phyloP scores from a whole-genome alignment of 2,113 vertebrate genomes.

The Anoura caudifer region DNA sequence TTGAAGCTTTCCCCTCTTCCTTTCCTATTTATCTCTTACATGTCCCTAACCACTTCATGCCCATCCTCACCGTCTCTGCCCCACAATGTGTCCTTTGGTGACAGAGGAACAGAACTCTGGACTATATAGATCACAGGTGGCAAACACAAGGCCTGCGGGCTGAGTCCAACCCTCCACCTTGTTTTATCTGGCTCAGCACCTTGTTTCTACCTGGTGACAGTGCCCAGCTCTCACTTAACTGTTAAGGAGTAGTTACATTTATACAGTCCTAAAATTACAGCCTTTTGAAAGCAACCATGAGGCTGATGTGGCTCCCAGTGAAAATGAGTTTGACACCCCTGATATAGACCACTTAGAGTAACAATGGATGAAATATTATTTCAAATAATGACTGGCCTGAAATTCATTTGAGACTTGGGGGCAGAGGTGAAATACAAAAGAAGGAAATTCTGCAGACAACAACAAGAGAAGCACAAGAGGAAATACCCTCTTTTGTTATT shows the following conservation, averaged over 20 bases:
- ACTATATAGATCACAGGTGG: neutral
- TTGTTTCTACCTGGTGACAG: no score
- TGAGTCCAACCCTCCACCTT: no score
- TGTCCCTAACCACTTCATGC: neutral
- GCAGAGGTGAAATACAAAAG: slow-evolving; percentile 26
- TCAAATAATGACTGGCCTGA: slow-evolving; percentile 6
- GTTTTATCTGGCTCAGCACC: no score
- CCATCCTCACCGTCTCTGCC: neutral
- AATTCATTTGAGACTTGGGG: slow-evolving; percentile 26
- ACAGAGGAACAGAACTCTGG: no score
- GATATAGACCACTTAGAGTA: neutral
- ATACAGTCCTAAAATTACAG: no score
- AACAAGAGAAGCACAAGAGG: slow-evolving; percentile 78
- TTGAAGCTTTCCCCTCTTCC: neutral
- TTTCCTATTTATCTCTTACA: neutral
- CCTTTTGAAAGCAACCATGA: no score
- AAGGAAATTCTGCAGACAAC: slow-evolving; percentile 53
- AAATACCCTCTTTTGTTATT: slow-evolving; percentile 78
- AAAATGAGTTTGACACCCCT: no score
- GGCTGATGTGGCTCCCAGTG: neutral
- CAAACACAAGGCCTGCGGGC: no score
- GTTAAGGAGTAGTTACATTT: no score
- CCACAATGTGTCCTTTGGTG: neutral
- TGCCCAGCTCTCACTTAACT: no score
- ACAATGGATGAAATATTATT: slow-evolving; percentile 32